Percentiles rank a stretch among this genome's conserved stretches.
phyloP scores from a whole-genome alignment of 2,888 invertebrate genomes.

The Agapetus fuscipes region DNA sequence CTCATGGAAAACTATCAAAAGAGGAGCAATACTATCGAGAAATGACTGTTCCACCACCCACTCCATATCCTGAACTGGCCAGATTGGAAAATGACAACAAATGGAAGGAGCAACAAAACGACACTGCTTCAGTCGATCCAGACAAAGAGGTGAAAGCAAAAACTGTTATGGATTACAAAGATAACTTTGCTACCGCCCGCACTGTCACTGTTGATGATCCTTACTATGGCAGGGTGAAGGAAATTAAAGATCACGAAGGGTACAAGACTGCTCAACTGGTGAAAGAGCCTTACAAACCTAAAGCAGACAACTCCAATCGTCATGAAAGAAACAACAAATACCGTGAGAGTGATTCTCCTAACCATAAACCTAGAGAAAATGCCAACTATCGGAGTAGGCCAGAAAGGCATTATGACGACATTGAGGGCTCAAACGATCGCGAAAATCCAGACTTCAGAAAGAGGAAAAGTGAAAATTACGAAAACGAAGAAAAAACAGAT shows the following conservation, averaged over 20 bases:
- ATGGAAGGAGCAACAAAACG: constrained; percentile 24
- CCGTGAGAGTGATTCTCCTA: too few relatives aligned
- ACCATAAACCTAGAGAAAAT: too few relatives aligned
- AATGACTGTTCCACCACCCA: constrained; percentile 34
- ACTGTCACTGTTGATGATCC: constrained; percentile 34
- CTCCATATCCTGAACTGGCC: constrained; percentile 25
- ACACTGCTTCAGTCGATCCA: constrained; percentile 11
- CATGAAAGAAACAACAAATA: constrained; percentile 1
- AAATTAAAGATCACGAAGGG: background rate
- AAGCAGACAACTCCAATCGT: too few relatives aligned
- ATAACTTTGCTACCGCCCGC: constrained; percentile 33
- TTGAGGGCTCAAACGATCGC: too few relatives aligned
- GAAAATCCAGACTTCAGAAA: too few relatives aligned
- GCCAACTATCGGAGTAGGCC: too few relatives aligned
- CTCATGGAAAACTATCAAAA: constrained; percentile 32
- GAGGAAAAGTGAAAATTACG: too few relatives aligned
- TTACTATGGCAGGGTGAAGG: constrained; percentile 16
- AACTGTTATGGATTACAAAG: constrained; percentile 32
- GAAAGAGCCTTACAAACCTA: too few relatives aligned
- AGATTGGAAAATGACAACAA: constrained; percentile 23
- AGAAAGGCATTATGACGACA: too few relatives aligned
- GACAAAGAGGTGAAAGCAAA: constrained; percentile 34
- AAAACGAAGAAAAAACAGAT: too few relatives aligned
- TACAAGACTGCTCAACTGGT: background rate
- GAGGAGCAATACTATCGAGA: constrained; percentile 32